Evolutionary conservation across 2,888 invertebrate genomes (phyloP), one percentile per base, ranked within the genome.

Genomic region (Macrostomum cliftonense): DNA sequence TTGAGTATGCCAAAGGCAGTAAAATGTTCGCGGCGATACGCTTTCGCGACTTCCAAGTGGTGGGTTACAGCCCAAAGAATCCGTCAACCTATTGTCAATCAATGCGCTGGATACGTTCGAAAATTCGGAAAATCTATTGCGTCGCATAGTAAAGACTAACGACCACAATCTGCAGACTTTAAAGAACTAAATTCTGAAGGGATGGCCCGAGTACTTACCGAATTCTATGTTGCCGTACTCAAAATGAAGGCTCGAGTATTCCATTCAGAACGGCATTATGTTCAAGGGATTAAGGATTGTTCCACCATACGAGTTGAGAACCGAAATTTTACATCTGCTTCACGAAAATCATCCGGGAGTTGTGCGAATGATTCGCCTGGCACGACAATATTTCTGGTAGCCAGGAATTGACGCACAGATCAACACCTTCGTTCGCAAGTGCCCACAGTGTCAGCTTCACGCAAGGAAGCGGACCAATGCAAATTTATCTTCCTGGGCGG

Each of bases 1-100:
- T 64, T 46, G 55, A 57, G 39, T 61, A 59, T 44, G 45, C 55
- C n/a, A 50, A 50, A 14, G 59, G 59, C 2, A 37, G 37, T 1
- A 43, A 50, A 9, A 58, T 59, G 45, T 58, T 56, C 4, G 55
- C 60, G 43, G 64, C 60, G 61, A 65, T 50, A 55, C 56, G 4
- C 55, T 64, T 20, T 63, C 61, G 5, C 46, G 63, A 12, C n/a
- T 52, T 14, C 52, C 52, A n/a, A n/a, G n/a, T n/a, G n/a, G n/a
- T n/a, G n/a, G n/a, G n/a, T n/a, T n/a, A n/a, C n/a, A n/a, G n/a
- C n/a, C n/a, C n/a, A n/a, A n/a, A n/a, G n/a, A n/a, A n/a, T n/a
- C n/a, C n/a, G 17, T 46, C 46, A 14, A 46, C 17, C 17, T 46
- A 36, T 46, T 46, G 45, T 12, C 17, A 44, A 44, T 46, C 12